Percentiles rank a stretch among this genome's conserved stretches.
phyloP scores from a whole-genome alignment of 2,113 vertebrate species.

The Gyps fulvus region DNA sequence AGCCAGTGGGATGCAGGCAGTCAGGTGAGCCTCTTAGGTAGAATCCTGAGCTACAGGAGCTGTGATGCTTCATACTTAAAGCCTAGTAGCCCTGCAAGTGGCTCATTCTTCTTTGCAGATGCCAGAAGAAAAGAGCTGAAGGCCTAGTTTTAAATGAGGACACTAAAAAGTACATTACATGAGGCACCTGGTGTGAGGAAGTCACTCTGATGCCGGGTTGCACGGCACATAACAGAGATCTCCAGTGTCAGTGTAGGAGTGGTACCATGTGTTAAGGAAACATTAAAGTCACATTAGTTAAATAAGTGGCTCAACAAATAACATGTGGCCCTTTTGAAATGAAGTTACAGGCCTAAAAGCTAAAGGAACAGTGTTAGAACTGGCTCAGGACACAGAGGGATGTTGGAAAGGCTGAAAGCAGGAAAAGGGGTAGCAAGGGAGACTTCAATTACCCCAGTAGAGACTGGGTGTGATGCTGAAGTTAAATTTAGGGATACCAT shows the following conservation, averaged over 20 bases:
- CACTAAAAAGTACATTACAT: neutral
- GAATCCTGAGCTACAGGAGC: neutral
- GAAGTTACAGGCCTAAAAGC: neutral
- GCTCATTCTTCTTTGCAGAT: neutral
- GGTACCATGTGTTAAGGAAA: neutral
- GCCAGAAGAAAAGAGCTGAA: neutral
- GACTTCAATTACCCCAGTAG: neutral
- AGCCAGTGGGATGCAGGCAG: neutral
- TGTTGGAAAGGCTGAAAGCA: neutral
- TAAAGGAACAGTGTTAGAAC: neutral
- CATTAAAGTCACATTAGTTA: accelerated
- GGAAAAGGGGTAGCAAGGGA: neutral
- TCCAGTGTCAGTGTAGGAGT: neutral
- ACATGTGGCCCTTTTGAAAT: neutral
- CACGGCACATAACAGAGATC: accelerated
- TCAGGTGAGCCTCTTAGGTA: neutral
- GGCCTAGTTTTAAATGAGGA: neutral
- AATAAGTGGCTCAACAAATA: neutral
- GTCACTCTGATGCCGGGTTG: neutral
- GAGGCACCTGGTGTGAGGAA: neutral
- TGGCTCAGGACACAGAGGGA: neutral
- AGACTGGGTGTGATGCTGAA: neutral
- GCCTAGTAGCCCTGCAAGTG: neutral
- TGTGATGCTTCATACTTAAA: neutral
- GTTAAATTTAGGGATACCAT: neutral